phyloP scores from a whole-genome alignment of 1,140 invertebrate species.

The Bombus difficillimus region DNA sequence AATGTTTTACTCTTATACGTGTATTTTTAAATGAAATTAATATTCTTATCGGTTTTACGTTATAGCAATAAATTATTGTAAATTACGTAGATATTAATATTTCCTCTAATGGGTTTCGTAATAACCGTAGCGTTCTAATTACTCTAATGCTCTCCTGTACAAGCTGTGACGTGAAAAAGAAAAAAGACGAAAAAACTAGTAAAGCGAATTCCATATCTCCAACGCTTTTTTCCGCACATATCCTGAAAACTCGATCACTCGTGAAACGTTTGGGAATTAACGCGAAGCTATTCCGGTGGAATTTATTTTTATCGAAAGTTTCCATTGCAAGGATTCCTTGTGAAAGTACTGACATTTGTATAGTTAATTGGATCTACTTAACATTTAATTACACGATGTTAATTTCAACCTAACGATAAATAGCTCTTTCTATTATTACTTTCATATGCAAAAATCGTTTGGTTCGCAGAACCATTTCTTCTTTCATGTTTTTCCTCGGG shows the following conservation, averaged over 20 bases:
- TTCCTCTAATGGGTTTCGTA: neutral
- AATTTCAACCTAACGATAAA: neutral
- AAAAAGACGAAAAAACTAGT: neutral
- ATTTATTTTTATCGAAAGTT: constrained; percentile 1
- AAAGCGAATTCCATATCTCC: constrained; percentile 6
- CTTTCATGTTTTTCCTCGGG: too few relatives aligned
- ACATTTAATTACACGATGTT: neutral
- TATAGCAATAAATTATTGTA: neutral
- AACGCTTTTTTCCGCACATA: too few relatives aligned
- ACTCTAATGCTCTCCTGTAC: neutral
- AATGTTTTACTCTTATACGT: neutral
- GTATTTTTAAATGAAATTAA: neutral
- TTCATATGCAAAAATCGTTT: constrained; percentile 7
- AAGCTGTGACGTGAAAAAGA: neutral
- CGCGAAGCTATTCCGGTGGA: neutral
- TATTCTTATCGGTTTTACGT: neutral
- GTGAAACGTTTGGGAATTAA: neutral
- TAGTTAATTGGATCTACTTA: constrained; percentile 1
- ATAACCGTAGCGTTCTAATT: neutral
- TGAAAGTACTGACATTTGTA: too few relatives aligned
- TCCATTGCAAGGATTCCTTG: neutral
- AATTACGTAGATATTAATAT: neutral
- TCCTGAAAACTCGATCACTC: neutral
- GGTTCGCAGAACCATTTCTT: neutral
- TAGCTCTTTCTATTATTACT: constrained; percentile 1